Conservation (phyloP, 2,888 invertebrate species). For the Caenorhabditis virilis region DNA sequence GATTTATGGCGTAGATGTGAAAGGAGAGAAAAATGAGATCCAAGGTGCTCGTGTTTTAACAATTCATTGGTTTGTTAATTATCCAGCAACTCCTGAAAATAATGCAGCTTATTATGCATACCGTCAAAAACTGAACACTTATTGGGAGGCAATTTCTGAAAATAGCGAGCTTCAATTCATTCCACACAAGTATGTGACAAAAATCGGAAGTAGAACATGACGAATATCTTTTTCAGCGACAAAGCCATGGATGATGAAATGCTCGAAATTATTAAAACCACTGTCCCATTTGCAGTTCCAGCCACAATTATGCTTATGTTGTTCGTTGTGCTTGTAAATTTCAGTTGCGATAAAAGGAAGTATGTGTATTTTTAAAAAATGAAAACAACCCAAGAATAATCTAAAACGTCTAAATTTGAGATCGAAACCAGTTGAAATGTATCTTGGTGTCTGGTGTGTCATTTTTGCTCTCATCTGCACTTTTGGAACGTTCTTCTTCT, state of each 20-base stretch:
- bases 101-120: slow-evolving; percentile 56
- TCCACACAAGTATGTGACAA: slow-evolving; percentile 61
- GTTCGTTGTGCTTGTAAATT: slow-evolving; percentile 64
- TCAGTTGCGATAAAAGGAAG: slow-evolving; percentile 42
- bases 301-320: slow-evolving; percentile 63
- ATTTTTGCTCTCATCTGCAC: slow-evolving; percentile 63
- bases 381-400: not conserved
- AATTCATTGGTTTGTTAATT: slow-evolving; percentile 65
- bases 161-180: slow-evolving; percentile 63
- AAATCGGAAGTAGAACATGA: no score
- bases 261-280: slow-evolving; percentile 64
- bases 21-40: slow-evolving; percentile 67
- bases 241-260: slow-evolving; percentile 68
- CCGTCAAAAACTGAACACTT: slow-evolving; percentile 59
- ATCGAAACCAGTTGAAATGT: slow-evolving; percentile 67
- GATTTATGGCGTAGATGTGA: slow-evolving; percentile 67
- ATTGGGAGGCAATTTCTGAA: slow-evolving; percentile 60
- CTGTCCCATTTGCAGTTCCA: slow-evolving; percentile 66
- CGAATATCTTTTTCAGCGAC: slow-evolving; percentile 55
- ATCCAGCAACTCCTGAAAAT: slow-evolving; percentile 53
- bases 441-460: slow-evolving; percentile 64
- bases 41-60: slow-evolving; percentile 66
- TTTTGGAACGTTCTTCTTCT: slow-evolving; percentile 65
- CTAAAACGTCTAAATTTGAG: slow-evolving; percentile 23
- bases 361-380: not conserved